Conservation (phyloP, 2,113 vertebrate genomes). For the Camelus bactrianus region DNA sequence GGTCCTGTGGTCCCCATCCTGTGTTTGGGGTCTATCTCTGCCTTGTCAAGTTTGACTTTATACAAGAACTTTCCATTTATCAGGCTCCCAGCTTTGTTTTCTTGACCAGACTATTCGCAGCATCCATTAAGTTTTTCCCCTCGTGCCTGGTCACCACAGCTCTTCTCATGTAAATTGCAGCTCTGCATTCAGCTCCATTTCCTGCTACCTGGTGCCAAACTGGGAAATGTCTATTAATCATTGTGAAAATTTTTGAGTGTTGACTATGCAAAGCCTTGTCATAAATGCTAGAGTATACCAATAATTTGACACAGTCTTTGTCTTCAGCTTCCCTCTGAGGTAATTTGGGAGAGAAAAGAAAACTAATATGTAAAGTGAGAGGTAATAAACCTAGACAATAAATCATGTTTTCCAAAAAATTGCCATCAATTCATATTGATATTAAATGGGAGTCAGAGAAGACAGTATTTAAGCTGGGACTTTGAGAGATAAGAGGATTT, state of each 20-base stretch:
- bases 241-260: conserved; percentile 27
- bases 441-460: background rate
- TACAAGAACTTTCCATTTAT: background rate
- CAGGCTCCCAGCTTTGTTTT: background rate
- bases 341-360: conserved; percentile 10
- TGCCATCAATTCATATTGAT: background rate
- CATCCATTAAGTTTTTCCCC: background rate
- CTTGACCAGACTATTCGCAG: background rate
- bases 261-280: background rate
- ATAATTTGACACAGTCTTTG: conserved; percentile 35
- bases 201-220: conserved; percentile 22
- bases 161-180: conserved; percentile 37
- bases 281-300: background rate
- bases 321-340: conserved; percentile 37
- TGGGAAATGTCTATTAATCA: conserved; percentile 48
- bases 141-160: background rate
- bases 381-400: conserved; percentile 32
- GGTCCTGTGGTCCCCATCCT: background rate
- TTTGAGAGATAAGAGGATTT: background rate
- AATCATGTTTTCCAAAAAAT: conserved; percentile 47
- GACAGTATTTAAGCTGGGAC: background rate
- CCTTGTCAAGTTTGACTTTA: background rate
- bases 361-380: background rate
- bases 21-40: background rate
- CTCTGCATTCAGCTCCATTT: background rate